Percentiles rank a stretch among this genome's conserved stretches.
Evolutionary conservation across 2,888 invertebrate species (phyloP).

Genomic region (Allolobophora icterica): DNA sequence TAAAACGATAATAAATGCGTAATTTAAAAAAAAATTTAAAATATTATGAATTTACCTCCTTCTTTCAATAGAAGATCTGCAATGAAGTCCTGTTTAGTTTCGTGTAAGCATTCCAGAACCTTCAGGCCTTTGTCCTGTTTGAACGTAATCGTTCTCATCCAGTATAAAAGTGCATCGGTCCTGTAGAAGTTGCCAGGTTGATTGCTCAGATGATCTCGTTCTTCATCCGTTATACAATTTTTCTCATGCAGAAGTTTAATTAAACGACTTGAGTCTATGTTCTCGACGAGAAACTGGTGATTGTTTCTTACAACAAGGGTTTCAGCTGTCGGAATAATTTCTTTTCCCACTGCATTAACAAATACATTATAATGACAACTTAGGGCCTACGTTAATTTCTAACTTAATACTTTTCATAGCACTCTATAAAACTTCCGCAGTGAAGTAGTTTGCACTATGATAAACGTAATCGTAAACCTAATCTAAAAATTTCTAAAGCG

Average conservation of each 20-base stretch:
- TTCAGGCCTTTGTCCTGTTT: not conserved
- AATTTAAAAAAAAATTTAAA: too few relatives aligned
- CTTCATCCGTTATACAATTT: not conserved
- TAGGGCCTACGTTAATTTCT: too few relatives aligned
- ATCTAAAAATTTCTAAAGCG: too few relatives aligned
- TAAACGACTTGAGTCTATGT: not conserved
- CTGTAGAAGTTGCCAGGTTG: not conserved
- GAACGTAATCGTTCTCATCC: not conserved
- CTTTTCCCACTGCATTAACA: not conserved
- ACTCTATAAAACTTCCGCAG: too few relatives aligned
- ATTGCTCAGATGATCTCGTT: not conserved
- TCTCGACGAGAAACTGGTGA: not conserved
- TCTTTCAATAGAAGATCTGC: not conserved
- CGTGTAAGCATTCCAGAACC: not conserved
- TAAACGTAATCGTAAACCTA: too few relatives aligned
- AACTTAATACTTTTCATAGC: too few relatives aligned
- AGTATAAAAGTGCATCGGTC: not conserved
- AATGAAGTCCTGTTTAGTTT: not conserved
- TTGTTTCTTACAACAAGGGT: constrained; percentile 3
- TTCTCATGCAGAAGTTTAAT: not conserved
- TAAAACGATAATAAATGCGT: too few relatives aligned
- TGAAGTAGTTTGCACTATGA: too few relatives aligned
- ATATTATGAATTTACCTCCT: not conserved
- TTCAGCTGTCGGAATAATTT: not conserved
- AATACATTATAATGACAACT: not conserved